phyloP scores from a whole-genome alignment of 2,888 invertebrate species.

The Watsonalla cultraria region DNA sequence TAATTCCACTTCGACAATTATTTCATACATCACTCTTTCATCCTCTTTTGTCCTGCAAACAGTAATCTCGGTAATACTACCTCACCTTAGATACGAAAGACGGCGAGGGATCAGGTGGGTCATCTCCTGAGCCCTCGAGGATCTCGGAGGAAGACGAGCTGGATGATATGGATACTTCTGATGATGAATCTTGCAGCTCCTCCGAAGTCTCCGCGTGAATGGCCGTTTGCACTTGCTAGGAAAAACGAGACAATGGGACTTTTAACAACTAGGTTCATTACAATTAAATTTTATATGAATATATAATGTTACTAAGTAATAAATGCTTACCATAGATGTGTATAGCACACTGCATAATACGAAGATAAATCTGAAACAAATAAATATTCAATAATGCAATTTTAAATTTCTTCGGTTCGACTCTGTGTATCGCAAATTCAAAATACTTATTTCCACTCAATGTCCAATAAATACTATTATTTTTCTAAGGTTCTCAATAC shows the following conservation, averaged over 20 bases:
- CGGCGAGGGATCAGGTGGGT: constrained; percentile 48
- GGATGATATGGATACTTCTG: constrained; percentile 12
- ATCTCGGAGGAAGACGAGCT: constrained; percentile 40
- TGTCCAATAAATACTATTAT: no score
- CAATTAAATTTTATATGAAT: no score
- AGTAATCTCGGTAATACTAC: not conserved
- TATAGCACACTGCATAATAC: constrained; percentile 46
- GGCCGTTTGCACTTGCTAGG: constrained; percentile 36
- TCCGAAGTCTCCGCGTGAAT: constrained; percentile 52
- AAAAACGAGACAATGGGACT: not conserved
- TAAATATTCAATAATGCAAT: constrained; percentile 4
- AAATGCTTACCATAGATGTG: constrained; percentile 40
- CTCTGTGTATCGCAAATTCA: no score
- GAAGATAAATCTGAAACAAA: constrained; percentile 59
- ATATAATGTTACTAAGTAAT: not conserved
- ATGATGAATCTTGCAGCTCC: constrained; percentile 51
- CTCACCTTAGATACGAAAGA: constrained; percentile 40
- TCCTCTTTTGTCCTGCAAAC: no score
- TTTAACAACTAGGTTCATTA: not conserved
- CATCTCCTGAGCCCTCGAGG: constrained; percentile 68
- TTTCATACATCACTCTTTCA: no score
- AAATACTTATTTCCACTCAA: no score
- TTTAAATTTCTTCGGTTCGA: not conserved
- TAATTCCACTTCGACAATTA: no score
- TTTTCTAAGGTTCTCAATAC: no score